Base-by-base conservation (phyloP, 1,140 invertebrate genomes). In the Drosophila trapezifrons region DNA sequence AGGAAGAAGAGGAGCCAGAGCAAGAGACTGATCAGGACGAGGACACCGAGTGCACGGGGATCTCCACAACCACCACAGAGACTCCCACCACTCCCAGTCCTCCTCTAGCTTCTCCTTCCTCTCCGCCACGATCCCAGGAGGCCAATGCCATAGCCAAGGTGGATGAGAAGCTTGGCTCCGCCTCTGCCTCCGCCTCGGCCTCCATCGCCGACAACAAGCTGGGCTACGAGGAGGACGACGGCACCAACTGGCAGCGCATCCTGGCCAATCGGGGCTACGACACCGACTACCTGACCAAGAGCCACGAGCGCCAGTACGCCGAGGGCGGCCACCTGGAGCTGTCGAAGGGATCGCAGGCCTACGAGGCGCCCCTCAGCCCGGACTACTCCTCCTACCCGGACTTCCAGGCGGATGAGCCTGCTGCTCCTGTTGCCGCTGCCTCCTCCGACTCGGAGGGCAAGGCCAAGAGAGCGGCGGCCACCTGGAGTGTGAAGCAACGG, bases 181-280 rank as follows among this genome's bases (percentile, higher is more conserved):
- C 29, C 8, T 10, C 22, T 5, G 63, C 63, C n/a, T 2, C 9
- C 10, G 63, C 63, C 13, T 60, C 63, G 1, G 63, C 40, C 12
- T 46, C 32, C 10, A 8, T 27, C 5, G 29, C 43, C 4, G 8
- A 32, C 35, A 52, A 38, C 10, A 74, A 62, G 40, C 32, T 37
- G 37, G 15, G n/a, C 20, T 49, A 60, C 20, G 42, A 43, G 15
- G 35, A 55, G 18, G 67, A 70, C 2, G 35, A 70, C 6, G 60
- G 20, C 3, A 18, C 7, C 17, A 62, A 40, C 27, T 89, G 84
- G 84, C 60, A 74, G 17, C 49, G 74, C 8, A 20, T 90, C 35
- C 37, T 89, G 51, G 84, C 85, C 59, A 89, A 82, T 15, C 79
- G 87, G 7, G 84, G 84, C 25, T 89, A 90, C 8, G 80, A 89